These are phyloP conservation scores for Chaetodon auriga DNA, from an alignment of 2,113 vertebrate genomes.

Conservation along the genomic window DNA sequence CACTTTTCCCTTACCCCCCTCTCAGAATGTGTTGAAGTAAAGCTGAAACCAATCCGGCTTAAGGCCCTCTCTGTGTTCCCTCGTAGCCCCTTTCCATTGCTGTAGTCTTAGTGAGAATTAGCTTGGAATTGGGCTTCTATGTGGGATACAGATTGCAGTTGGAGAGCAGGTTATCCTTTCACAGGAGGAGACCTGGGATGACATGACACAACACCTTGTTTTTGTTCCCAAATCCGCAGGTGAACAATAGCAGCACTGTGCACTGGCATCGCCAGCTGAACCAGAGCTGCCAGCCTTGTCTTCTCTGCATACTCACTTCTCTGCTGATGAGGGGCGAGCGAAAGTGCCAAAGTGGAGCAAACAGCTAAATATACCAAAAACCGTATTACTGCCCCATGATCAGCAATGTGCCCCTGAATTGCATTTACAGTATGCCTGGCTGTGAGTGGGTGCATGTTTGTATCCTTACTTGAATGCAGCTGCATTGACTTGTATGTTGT, in stretches of 20 bases:
- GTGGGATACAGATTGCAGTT: conserved; percentile 41
- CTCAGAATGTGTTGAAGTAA: conserved; percentile 27
- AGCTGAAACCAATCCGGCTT: conserved; percentile 58
- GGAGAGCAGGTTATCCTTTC: conserved; percentile 58
- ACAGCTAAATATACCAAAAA: conserved; percentile 51
- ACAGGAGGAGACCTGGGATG: conserved; percentile 38
- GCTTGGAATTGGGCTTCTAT: conserved; percentile 31
- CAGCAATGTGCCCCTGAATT: not conserved
- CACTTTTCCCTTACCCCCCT: conserved; percentile 38
- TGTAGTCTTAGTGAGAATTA: conserved; percentile 47
- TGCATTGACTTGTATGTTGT: not conserved
- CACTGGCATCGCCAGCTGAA: conserved; percentile 26
- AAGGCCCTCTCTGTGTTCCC: conserved; percentile 24
- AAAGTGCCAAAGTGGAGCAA: conserved; percentile 56
- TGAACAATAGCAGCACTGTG: conserved; percentile 52
- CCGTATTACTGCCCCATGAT: conserved; percentile 28
- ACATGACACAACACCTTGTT: conserved; percentile 46
- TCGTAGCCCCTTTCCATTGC: conserved; percentile 5
- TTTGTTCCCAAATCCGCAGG: conserved; percentile 60
- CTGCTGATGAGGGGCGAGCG: conserved; percentile 47
- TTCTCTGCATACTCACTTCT: conserved; percentile 13
- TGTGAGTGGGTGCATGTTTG: conserved; percentile 15
- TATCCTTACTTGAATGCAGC: not conserved
- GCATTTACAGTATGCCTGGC: not conserved
- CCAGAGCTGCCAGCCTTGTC: conserved; percentile 38